Base-by-base conservation (phyloP, 1,140 invertebrate species). In the Lucilia sericata region DNA sequence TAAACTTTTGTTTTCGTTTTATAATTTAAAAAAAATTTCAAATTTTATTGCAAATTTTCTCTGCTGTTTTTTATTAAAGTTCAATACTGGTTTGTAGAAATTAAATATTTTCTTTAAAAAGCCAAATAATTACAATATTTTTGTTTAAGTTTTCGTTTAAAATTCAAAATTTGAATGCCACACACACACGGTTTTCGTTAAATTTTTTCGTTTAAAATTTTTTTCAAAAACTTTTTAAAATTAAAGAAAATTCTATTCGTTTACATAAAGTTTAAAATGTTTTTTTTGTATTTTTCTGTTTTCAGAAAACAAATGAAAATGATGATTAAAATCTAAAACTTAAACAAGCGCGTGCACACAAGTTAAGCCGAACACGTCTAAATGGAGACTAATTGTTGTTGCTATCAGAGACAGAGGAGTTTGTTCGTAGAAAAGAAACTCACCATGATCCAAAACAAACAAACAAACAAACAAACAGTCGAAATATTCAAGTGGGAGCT, bases 281-380 rank as follows among this genome's bases (percentile, higher is more conserved):
- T 30, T 30, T 30, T 30, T 30, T 30, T 30, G 25, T 30, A 2
- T 30, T 30, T 30, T 30, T 30, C 1, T 30, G 12, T 42, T 42
- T 42, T 42, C 2, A 8, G 10, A 42, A 42, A 42, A 42, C 42
- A 42, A 42, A 42, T 42, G 42, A 42, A 42, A 42, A 42, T 8
- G 42, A 42, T 42, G 42, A 42, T 42, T 42, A 42, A 30, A 55
- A 76, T 76, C 30, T 4, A n/a, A 80, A 80, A 30, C 3, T 80
- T 70, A 60, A 42, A 9, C 76, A 80, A 49, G 76, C 76, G 76
- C 76, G 42, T 30, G 76, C 76, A 80, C 76, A 80, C 76, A 80
- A 80, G 76, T 80, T 80, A 80, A 80, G 21, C 76, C 76, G 76
- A 80, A 80, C 76, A 80, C 76, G 76, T 80, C 76, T 80, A 80